Evolutionary conservation across 2,888 invertebrate genomes (phyloP).

Genomic region (Nowickia ferox): DNA sequence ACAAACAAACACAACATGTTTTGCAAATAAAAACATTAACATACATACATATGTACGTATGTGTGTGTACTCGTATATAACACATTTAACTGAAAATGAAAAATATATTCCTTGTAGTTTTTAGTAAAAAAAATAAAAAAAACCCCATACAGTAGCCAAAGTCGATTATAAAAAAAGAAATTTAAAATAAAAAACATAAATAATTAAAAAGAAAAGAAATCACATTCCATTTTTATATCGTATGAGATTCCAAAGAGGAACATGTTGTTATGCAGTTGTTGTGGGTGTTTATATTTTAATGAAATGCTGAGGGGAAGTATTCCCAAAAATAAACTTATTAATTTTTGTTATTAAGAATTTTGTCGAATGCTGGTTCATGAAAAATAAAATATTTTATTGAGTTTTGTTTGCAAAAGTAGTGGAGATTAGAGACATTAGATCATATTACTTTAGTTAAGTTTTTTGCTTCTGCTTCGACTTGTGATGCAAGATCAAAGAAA

Average conservation of each 20-base stretch:
- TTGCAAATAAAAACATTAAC: conserved; percentile 58
- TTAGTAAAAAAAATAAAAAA: neutral
- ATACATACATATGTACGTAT: neutral
- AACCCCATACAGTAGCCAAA: neutral
- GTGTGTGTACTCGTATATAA: too few relatives aligned
- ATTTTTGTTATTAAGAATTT: too few relatives aligned
- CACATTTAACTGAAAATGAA: conserved; percentile 41
- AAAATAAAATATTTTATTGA: too few relatives aligned
- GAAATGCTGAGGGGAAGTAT: conserved; percentile 38
- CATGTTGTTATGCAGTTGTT: conserved; percentile 65
- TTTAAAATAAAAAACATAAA: conserved; percentile 19
- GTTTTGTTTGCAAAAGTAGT: too few relatives aligned
- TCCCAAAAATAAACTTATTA: neutral
- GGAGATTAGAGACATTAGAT: too few relatives aligned
- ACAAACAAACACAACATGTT: conserved; percentile 43
- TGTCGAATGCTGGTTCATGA: too few relatives aligned
- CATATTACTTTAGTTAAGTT: too few relatives aligned
- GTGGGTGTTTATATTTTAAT: conserved; percentile 46
- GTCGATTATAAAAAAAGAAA: conserved; percentile 21
- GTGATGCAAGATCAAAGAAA: too few relatives aligned
- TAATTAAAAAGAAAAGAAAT: conserved; percentile 60
- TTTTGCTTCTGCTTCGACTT: too few relatives aligned
- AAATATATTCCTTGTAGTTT: conserved; percentile 23
- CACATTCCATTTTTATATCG: conserved; percentile 61
- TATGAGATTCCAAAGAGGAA: conserved; percentile 58